These are phyloP conservation scores for Spinus olivaceus DNA, from an alignment of 2,797 vertebrate genomes.

Conservation along the genomic window DNA sequence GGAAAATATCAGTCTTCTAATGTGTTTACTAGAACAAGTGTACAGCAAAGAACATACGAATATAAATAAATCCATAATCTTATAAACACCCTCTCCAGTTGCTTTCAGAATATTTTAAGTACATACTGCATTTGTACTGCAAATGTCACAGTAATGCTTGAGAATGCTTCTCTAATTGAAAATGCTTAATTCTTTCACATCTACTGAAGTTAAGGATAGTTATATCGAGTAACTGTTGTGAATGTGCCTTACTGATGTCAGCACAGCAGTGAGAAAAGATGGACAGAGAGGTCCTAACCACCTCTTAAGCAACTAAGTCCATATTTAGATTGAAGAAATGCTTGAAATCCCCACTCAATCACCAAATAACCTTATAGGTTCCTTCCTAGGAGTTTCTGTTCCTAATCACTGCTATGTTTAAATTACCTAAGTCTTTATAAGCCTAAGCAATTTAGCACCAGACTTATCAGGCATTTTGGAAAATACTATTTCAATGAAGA, in stretches of 20 bases:
- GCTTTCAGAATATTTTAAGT: background rate
- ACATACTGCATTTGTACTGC: background rate
- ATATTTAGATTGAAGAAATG: background rate
- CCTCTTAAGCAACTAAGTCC: background rate
- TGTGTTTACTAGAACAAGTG: background rate
- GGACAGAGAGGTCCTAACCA: background rate
- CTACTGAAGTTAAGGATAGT: background rate
- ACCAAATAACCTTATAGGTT: background rate
- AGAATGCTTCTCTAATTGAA: background rate
- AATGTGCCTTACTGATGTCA: background rate
- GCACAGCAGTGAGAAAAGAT: background rate
- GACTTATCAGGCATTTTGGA: background rate
- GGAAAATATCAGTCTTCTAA: background rate
- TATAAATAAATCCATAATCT: background rate
- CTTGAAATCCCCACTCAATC: background rate
- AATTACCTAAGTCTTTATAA: background rate
- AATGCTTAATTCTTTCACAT: background rate
- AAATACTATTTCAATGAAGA: background rate
- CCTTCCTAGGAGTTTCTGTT: background rate
- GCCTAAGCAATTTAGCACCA: background rate
- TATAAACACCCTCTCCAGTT: fast-evolving
- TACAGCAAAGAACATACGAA: background rate
- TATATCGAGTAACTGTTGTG: background rate
- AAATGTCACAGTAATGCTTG: background rate
- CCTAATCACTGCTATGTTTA: background rate